Evolutionary conservation across 1,140 invertebrate genomes (phyloP), one percentile per base, ranked within the genome.

Genomic region (Drosophila ercepeae): DNA sequence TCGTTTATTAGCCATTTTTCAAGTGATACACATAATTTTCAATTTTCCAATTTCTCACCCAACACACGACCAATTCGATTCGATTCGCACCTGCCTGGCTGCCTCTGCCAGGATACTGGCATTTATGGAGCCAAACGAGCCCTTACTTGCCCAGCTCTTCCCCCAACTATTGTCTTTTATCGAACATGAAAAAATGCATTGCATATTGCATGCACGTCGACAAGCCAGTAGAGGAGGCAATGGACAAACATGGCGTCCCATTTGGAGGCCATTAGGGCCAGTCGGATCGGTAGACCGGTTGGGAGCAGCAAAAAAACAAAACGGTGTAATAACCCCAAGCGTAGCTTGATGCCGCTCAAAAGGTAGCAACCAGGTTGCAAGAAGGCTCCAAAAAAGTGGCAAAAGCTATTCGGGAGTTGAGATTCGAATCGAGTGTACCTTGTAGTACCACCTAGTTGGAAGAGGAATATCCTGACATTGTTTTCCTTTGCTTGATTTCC

Each of bases 1-100:
- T 86, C 81, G 81, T 86, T 86, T 86, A 86, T 86, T 86, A 88
- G 82, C 82, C 68, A 86, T 86, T 88, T 86, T 82, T 86, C 81
- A 88, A 86, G 81, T 81, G 77, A 72, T 86, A 81, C 76, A 88
- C 81, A 88, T 81, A 73, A 88, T 81, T 86, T 86, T 88, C 82
- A 86, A 86, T 86, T 88, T 86, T 77, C 61, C 82, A 77, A 84
- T 84, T 84, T 84, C 79, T 81, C 76, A 75, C 71, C 49, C 52
- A 34, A 49, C 55, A 32, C 68, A 41, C 59, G 59, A 54, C n/a
- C 34, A 4, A 39, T 39, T 39, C 51, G 75, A 39, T 39, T 39
- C 51, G 75, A 69, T 76, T 70, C 36, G 32, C 73, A 68, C 44
- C 78, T 72, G 73, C 39, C 29, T 45, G 75, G 21, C 21, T 21